Conservation (phyloP, 2,797 vertebrate genomes). For the Rhinichthys osculus region DNA sequence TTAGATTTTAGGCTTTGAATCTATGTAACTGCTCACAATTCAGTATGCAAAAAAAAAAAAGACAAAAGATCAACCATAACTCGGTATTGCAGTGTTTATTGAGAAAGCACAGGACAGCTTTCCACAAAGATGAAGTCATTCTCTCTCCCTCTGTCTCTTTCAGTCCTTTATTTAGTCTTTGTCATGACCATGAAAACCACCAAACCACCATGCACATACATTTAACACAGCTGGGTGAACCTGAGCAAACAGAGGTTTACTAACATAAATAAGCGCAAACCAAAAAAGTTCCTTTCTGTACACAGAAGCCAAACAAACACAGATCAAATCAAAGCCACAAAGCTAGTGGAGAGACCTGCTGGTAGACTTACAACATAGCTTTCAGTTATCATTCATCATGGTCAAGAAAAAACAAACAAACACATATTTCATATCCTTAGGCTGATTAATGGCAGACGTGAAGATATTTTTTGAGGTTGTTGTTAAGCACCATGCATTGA, state of each 20-base stretch:
- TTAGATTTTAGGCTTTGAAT: not conserved
- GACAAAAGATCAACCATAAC: not conserved
- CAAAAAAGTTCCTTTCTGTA: slow-evolving; percentile 47
- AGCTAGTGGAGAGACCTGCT: slow-evolving; percentile 6
- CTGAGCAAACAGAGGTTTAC: slow-evolving; percentile 47
- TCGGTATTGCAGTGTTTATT: not conserved
- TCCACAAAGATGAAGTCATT: not conserved
- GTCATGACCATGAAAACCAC: slow-evolving; percentile 38
- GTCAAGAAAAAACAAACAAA: slow-evolving; percentile 25
- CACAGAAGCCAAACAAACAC: slow-evolving; percentile 42
- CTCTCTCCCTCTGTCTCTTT: slow-evolving; percentile 1
- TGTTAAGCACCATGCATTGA: slow-evolving; percentile 6
- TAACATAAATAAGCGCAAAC: slow-evolving; percentile 51
- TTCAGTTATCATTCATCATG: not conserved
- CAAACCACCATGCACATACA: slow-evolving; percentile 38
- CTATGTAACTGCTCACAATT: not conserved
- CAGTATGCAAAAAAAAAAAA: not conserved
- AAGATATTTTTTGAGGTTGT: slow-evolving; percentile 9
- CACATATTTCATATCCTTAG: not conserved
- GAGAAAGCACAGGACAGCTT: not conserved
- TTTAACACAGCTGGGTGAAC: slow-evolving; percentile 47
- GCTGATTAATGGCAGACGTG: slow-evolving; percentile 3
- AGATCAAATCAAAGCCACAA: slow-evolving; percentile 34
- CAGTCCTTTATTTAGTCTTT: slow-evolving; percentile 39
- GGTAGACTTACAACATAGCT: slow-evolving; percentile 14